Conservation (phyloP, 1,140 invertebrate species). For the Lepidostoma basale region DNA sequence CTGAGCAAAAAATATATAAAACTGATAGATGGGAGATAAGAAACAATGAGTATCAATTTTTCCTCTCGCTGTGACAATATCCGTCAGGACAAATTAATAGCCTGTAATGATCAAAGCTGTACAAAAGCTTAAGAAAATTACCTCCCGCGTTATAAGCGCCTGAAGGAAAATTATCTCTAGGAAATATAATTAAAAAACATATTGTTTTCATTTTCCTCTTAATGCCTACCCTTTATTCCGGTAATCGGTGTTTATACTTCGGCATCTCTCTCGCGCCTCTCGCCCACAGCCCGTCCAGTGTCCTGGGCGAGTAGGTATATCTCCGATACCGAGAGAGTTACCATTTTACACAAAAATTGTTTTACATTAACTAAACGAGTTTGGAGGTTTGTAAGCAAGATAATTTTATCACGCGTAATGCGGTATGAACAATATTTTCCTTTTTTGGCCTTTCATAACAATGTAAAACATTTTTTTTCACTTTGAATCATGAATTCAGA, state of each 20-base stretch:
- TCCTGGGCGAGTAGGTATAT: too few relatives aligned
- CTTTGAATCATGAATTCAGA: too few relatives aligned
- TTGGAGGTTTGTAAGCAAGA: too few relatives aligned
- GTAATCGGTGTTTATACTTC: constrained; percentile 17
- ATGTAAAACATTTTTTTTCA: too few relatives aligned
- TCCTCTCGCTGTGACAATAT: not conserved
- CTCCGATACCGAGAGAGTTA: too few relatives aligned
- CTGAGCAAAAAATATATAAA: not conserved
- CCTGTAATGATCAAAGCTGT: not conserved
- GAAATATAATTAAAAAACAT: not conserved
- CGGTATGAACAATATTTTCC: too few relatives aligned
- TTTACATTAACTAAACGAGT: too few relatives aligned
- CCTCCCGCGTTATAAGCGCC: not conserved
- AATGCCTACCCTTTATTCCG: constrained; percentile 1
- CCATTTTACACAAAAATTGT: too few relatives aligned
- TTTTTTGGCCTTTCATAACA: too few relatives aligned
- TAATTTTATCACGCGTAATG: too few relatives aligned
- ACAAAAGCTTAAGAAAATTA: not conserved
- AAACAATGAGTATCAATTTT: not conserved
- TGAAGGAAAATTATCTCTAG: not conserved
- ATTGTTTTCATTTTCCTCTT: not conserved
- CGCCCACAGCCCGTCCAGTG: too few relatives aligned
- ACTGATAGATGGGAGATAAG: not conserved
- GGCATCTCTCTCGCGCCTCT: constrained; percentile 16
- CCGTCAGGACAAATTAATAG: not conserved